These are phyloP conservation scores for Furcifer pardalis DNA, from an alignment of 2,797 vertebrate species.

Conservation along the genomic window DNA sequence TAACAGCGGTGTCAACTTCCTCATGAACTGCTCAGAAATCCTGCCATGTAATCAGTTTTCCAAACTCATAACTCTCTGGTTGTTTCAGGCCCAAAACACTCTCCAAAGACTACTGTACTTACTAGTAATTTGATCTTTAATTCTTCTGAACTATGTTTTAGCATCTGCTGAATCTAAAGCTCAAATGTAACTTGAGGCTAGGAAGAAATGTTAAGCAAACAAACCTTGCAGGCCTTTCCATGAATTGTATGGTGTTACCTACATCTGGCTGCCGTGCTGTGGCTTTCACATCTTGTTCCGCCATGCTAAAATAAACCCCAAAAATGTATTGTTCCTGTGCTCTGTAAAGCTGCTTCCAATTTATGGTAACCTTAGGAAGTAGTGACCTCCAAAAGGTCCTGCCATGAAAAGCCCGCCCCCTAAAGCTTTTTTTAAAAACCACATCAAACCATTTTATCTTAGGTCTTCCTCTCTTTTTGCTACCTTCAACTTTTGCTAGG, in stretches of 20 bases:
- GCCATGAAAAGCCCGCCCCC: too few relatives aligned
- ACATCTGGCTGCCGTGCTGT: neutral
- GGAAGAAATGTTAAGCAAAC: neutral
- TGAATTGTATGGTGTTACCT: neutral
- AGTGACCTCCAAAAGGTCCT: too few relatives aligned
- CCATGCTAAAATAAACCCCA: neutral
- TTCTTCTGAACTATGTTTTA: conserved; percentile 2
- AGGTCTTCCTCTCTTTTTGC: too few relatives aligned
- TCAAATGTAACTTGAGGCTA: neutral
- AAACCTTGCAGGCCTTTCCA: neutral
- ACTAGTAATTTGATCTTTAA: neutral
- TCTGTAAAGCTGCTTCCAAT: too few relatives aligned
- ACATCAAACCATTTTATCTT: too few relatives aligned
- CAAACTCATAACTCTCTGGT: neutral
- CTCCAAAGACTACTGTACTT: neutral
- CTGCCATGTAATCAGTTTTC: neutral
- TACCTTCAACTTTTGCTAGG: too few relatives aligned
- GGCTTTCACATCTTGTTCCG: neutral
- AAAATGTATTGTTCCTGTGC: too few relatives aligned
- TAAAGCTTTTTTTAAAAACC: too few relatives aligned
- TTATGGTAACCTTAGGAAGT: too few relatives aligned
- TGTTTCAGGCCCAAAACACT: neutral
- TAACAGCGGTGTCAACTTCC: neutral
- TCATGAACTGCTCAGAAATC: neutral
- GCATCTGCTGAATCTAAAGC: neutral